Percentiles rank a stretch among this genome's conserved stretches.
phyloP scores from a whole-genome alignment of 2,797 vertebrate genomes.

The Fistularia tabacaria region DNA sequence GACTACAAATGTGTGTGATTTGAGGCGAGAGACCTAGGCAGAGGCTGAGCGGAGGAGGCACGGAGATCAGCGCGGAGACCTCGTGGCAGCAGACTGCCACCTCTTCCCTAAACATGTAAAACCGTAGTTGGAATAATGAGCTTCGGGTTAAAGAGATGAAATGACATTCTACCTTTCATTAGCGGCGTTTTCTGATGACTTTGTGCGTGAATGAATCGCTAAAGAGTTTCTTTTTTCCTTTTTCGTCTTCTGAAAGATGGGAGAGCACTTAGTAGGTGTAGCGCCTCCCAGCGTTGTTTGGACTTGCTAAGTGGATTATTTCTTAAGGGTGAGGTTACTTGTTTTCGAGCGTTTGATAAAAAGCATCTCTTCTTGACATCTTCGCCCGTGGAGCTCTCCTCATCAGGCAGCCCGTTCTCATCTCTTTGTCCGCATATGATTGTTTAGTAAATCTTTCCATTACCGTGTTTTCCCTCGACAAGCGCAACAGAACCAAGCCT shows the following conservation, averaged over 20 bases:
- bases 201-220: constrained; percentile 27
- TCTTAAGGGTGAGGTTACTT: constrained; percentile 2
- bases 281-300: constrained; percentile 14
- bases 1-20: constrained; percentile 30
- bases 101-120: constrained; percentile 44
- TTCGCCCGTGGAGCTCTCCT: constrained; percentile 5
- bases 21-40: constrained; percentile 40
- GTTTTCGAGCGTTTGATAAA: constrained; percentile 15
- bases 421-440: constrained; percentile 37
- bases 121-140: constrained; percentile 52
- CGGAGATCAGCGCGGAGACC: constrained; percentile 39
- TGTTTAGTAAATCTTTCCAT: constrained; percentile 64
- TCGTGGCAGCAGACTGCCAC: constrained; percentile 29
- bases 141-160: constrained; percentile 49
- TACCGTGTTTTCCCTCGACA: constrained; percentile 44
- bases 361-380: constrained; percentile 24
- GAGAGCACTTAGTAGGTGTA: not conserved
- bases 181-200: constrained; percentile 42
- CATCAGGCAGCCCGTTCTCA: constrained; percentile 20
- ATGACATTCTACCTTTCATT: constrained; percentile 40
- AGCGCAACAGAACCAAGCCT: constrained; percentile 46
- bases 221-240: constrained; percentile 12
- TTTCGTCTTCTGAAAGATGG: not conserved
- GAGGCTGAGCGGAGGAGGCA: constrained; percentile 26
- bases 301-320: constrained; percentile 7